Percentiles rank a stretch among this genome's conserved stretches.
phyloP scores from a whole-genome alignment of 2,113 vertebrate genomes.

The Urocitellus parryii region DNA sequence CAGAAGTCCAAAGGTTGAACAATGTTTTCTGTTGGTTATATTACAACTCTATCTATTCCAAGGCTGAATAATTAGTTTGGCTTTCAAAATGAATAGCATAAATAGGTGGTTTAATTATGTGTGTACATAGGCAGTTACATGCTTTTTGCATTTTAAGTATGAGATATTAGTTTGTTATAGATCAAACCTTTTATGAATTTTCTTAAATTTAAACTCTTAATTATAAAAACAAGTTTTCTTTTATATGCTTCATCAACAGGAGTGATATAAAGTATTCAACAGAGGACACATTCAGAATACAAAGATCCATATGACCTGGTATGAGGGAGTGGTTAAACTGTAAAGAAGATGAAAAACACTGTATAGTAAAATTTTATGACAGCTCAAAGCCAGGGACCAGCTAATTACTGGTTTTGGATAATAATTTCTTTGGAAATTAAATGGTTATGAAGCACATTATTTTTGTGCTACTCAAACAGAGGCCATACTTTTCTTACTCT shows the following conservation, averaged over 20 bases:
- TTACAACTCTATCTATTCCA: background rate
- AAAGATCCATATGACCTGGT: background rate
- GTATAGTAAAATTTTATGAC: background rate
- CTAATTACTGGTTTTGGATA: background rate
- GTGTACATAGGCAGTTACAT: background rate
- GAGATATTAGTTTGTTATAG: background rate
- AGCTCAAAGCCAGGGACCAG: background rate
- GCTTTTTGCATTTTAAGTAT: background rate
- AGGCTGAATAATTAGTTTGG: conserved; percentile 20
- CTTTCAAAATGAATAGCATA: conserved; percentile 35
- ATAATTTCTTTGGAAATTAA: background rate
- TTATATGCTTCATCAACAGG: background rate
- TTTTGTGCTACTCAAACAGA: background rate
- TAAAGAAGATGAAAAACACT: background rate
- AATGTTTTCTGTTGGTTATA: background rate
- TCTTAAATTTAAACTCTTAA: background rate
- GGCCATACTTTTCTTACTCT: background rate
- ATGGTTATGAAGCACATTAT: background rate
- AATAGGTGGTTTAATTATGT: background rate
- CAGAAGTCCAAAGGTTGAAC: background rate
- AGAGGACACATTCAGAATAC: background rate
- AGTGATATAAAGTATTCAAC: background rate
- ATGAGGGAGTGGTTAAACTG: background rate
- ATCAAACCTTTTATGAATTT: background rate
- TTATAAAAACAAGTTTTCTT: background rate